Conservation (phyloP, 2,113 vertebrate genomes). For the Myrmecobius fasciatus region DNA sequence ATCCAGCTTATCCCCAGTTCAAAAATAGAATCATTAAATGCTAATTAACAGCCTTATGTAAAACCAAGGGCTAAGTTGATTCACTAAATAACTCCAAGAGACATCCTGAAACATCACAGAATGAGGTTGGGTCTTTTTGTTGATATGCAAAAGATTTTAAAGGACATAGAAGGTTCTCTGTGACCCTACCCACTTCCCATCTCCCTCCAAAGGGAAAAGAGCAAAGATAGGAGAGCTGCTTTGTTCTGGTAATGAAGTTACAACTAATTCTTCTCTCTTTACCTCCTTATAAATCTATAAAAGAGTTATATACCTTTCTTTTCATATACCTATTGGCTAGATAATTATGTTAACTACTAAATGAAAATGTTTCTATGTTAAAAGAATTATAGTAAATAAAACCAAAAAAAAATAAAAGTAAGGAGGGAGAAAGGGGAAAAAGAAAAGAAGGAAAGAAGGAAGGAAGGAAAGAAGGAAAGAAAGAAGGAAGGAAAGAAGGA, state of each 20-base stretch:
- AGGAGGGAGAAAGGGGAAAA: neutral
- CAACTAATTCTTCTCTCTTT: slow-evolving; percentile 8
- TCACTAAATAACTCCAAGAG: neutral
- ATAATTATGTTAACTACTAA: slow-evolving; percentile 11
- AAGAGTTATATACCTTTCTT: neutral
- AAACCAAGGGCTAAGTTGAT: slow-evolving; percentile 3
- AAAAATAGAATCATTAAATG: slow-evolving; percentile 1
- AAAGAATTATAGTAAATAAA: slow-evolving; percentile 7
- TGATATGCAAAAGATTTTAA: neutral
- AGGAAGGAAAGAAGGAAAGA: neutral
- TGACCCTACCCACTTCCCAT: neutral
- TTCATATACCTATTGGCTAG: neutral
- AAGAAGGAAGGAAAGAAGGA: too few species aligned
- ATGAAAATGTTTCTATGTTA: neutral
- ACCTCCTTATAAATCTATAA: neutral
- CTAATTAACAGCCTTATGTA: neutral
- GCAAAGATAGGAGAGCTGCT: neutral
- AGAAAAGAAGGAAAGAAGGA: neutral
- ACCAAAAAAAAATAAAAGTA: neutral
- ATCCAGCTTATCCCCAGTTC: neutral
- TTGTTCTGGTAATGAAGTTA: neutral
- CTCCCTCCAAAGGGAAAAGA: neutral
- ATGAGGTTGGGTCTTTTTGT: neutral
- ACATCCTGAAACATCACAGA: slow-evolving; percentile 15
- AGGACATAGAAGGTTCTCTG: neutral